Conservation (phyloP, 1,140 invertebrate genomes). For the Agraylea sexmaculata region DNA sequence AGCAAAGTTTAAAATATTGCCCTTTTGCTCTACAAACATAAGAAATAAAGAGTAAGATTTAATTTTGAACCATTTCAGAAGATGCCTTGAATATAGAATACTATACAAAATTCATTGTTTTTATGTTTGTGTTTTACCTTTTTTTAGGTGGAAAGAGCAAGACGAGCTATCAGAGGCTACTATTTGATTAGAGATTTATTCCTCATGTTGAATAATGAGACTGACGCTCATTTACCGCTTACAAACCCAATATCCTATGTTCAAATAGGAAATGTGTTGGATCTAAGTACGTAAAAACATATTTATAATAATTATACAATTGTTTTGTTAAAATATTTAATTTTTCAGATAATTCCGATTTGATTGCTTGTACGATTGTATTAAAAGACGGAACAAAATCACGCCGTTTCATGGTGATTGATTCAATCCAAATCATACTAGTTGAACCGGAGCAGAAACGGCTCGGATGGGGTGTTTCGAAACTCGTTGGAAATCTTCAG, state of each 20-base stretch:
- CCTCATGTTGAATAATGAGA: conserved; percentile 65
- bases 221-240: conserved; percentile 82
- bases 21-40: too few species aligned
- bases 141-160: conserved; percentile 76
- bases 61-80: too few species aligned
- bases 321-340: conserved; percentile 7
- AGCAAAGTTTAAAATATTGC: too few species aligned
- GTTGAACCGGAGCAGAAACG: conserved; percentile 90
- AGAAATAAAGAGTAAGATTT: too few species aligned
- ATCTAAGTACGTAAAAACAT: conserved; percentile 64
- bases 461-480: conserved; percentile 93
- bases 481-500: conserved; percentile 81
- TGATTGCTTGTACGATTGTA: conserved; percentile 90
- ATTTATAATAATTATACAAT: conserved; percentile 11
- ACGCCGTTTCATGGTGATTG: conserved; percentile 88
- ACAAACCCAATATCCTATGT: conserved; percentile 82
- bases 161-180: conserved; percentile 88
- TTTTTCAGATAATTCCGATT: conserved; percentile 83
- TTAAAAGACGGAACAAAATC: conserved; percentile 82
- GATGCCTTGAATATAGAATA: too few species aligned
- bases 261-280: conserved; percentile 82
- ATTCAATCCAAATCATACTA: conserved; percentile 86
- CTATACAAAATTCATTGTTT: conserved; percentile 4
- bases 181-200: conserved; percentile 82
- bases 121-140: conserved; percentile 16